Base-by-base conservation (phyloP, 2,888 invertebrate species). In the Melanotus villosus region DNA sequence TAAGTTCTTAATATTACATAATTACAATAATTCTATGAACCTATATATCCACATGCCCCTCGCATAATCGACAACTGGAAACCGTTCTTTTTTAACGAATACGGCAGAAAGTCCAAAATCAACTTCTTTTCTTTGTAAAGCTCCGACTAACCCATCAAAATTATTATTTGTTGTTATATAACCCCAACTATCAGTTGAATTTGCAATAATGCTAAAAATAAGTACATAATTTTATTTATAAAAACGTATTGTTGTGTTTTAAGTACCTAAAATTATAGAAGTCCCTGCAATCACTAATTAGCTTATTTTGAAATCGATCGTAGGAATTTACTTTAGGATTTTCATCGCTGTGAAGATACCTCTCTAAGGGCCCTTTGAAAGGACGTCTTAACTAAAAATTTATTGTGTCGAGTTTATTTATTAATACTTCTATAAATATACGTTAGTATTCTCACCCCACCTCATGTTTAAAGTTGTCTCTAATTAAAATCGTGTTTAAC, bases 181-280 rank as follows among this genome's bases (percentile, higher is more conserved):
- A n/a, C 74, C 56, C 62, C 62, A 62, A 6, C 34, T 38, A 12
- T 62, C 26, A 12, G 62, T 87, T 9, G 87, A 83, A n/a, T n/a
- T n/a, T n/a, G n/a, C n/a, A n/a, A n/a, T n/a, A n/a, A n/a, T n/a
- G 59, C 89, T 89, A 72, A 58, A 82, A 81, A 14, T 6, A 50
- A 1, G n/a, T n/a, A n/a, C 6, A 12, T 34, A 18, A 41, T 14
- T 6, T 41, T 41, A 41, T 18, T 41, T 18, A 2, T 18, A 1
- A 2, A 38, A 38, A n/a, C 12, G 36, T 38, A 26, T 26, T 26
- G 26, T 26, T 26, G 26, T 7, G 7, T 26, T 26, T 26, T 26
- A 14, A 12, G 79, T 83, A 91, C 91, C 88, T 90, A 79, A 91
- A 89, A 83, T 92, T 91, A 78, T 87, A 91, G 83, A 91, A 88